Percentiles rank a stretch among this genome's conserved stretches.
Conservation (phyloP, 2,113 vertebrate species). For the Alethe castanea region DNA sequence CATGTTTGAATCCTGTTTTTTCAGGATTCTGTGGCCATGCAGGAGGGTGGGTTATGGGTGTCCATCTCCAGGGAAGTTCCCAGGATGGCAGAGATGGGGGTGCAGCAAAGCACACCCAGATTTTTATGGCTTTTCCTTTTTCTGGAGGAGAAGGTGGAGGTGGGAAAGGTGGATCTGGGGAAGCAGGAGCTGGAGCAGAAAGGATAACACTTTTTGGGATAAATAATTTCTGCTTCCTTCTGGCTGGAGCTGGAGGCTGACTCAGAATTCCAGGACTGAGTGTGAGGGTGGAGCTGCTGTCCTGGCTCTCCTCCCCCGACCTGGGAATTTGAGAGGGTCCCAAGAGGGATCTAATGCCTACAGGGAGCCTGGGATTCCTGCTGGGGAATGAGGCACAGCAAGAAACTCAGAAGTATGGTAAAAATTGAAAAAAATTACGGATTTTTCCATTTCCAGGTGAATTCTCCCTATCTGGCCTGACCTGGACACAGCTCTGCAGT, state of each 20-base stretch:
- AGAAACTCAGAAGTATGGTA: background rate
- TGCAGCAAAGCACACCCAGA: background rate
- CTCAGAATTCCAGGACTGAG: too few species aligned
- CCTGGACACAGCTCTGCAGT: background rate
- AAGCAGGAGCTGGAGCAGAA: too few species aligned
- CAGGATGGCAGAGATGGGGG: background rate
- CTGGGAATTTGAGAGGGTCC: background rate
- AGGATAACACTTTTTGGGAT: background rate
- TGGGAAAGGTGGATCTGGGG: background rate
- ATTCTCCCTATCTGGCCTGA: background rate
- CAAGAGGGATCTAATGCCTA: background rate
- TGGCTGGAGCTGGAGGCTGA: background rate
- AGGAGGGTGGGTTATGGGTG: accelerated
- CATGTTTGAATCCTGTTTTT: accelerated
- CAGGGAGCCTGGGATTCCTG: background rate
- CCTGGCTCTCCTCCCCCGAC: background rate
- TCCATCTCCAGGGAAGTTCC: background rate
- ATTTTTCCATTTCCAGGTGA: background rate
- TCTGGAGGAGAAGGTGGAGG: background rate
- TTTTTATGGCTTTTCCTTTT: background rate
- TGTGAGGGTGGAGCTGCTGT: background rate
- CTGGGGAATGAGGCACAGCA: background rate
- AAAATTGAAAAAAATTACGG: accelerated
- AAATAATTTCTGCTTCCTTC: background rate
- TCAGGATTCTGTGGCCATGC: accelerated